phyloP scores from a whole-genome alignment of 1,140 invertebrate species.

The Drosophila nigrodunni region DNA sequence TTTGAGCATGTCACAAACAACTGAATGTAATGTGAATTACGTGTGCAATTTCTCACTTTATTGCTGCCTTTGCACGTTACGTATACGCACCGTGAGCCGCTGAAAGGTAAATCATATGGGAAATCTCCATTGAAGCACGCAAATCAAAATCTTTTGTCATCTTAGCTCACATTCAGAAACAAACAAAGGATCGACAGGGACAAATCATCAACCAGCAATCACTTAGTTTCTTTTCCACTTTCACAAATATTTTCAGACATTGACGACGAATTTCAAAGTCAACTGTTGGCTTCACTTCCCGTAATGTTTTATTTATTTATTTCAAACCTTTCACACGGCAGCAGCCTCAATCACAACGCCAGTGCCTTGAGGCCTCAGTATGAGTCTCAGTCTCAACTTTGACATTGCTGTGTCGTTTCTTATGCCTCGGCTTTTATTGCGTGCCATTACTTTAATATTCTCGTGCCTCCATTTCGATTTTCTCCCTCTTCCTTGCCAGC shows the following conservation, averaged over 20 bases:
- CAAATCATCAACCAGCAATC: constrained; percentile 33
- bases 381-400: constrained; percentile 36
- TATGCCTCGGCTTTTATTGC: constrained; percentile 59
- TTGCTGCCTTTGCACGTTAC: constrained; percentile 14
- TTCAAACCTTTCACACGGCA: constrained; percentile 59
- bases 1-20: constrained; percentile 28
- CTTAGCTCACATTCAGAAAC: not conserved
- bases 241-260: constrained; percentile 16
- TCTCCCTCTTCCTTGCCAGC: constrained; percentile 11
- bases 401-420: constrained; percentile 56
- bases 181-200: not conserved
- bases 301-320: constrained; percentile 62
- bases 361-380: constrained; percentile 38
- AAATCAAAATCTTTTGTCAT: constrained; percentile 38
- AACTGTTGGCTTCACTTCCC: constrained; percentile 16
- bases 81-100: constrained; percentile 30
- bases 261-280: constrained; percentile 34
- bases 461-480: constrained; percentile 41
- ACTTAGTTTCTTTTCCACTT: constrained; percentile 17
- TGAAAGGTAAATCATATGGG: constrained; percentile 19
- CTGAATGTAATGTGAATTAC: constrained; percentile 29
- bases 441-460: constrained; percentile 57
- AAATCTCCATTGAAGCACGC: constrained; percentile 23
- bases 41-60: constrained; percentile 43
- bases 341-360: constrained; percentile 55